These are phyloP conservation scores for Dicyrtomina minuta DNA, from an alignment of 2,888 invertebrate species.

Conservation along the genomic window DNA sequence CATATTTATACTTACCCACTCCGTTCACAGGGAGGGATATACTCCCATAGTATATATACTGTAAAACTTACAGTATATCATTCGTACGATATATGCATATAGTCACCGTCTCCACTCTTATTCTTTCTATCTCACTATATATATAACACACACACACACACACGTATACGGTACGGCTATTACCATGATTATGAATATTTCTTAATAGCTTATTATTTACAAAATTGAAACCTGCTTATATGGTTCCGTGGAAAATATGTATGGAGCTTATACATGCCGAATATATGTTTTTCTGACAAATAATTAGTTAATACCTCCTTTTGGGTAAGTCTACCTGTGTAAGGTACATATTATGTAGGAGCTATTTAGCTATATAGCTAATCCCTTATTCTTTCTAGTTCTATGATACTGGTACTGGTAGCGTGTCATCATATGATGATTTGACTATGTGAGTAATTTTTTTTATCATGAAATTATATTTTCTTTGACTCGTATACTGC, in stretches of 20 bases:
- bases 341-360: background rate
- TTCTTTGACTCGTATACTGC: background rate
- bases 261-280: background rate
- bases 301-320: slow-evolving; percentile 4
- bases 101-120: background rate
- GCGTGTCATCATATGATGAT: slow-evolving; percentile 6
- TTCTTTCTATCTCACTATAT: background rate
- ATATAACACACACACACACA: background rate
- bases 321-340: background rate
- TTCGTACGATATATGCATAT: background rate
- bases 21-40: too few relatives aligned
- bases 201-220: too few relatives aligned
- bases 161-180: too few relatives aligned
- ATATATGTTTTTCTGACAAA: background rate
- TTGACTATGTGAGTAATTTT: background rate
- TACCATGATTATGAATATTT: too few relatives aligned
- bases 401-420: background rate
- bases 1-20: background rate
- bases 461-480: too few relatives aligned
- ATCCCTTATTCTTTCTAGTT: too few relatives aligned
- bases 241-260: background rate
- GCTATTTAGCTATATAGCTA: background rate
- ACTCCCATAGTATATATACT: too few relatives aligned
- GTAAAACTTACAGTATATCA: too few relatives aligned
- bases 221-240: too few relatives aligned